Base-by-base conservation (phyloP, 2,113 vertebrate genomes). In the Tetrax tetrax region DNA sequence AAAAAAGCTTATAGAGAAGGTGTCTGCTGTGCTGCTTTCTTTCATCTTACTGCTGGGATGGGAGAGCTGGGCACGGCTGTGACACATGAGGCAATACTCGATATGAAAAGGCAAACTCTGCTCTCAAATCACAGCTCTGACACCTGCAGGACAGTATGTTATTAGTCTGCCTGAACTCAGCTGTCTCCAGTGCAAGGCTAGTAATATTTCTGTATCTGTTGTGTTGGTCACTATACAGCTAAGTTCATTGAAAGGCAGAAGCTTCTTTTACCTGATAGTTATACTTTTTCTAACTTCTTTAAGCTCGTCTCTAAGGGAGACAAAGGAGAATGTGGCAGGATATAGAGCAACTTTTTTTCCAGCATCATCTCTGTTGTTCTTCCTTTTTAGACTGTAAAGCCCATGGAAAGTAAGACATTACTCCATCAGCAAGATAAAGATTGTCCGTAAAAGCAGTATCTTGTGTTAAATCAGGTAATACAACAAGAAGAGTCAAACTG, bases 301-400 rank as follows among this genome's bases (percentile, higher is more conserved):
- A 45, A 76, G 70, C 14, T 65, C 25, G 14, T 54, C 38, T 59
- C 18, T 71, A 45, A 71, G 14, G 20, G 13, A 81, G 35, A 83
- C 16, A 77, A 85, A 75, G 38, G 35, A 71, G 41, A 77, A 63
- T 14, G 5, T 65, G 56, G 18, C 12, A 94, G 35, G 33, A 72
- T 63, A 38, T 14, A 61, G 14, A 63, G 68, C 15, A 35, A 25
- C 8, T 47, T 54, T 25, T 23, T 59, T 74, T 83, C 54, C 61
- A 68, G 19, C 25, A 37, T 28, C 43, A 25, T 60, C 35, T 51
- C 9, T 57, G 12, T 79, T 37, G 12, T 79, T 37, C 59, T 81
- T 87, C 51, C 14, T 64, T 86, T 95, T 92, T 59, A 60, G 24
- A 21, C 27, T 68, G 24, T 37, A 57, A 94, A 89, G 21, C 76